Evolutionary conservation across 2,888 invertebrate genomes (phyloP).

Genomic region (Diadromus collaris): DNA sequence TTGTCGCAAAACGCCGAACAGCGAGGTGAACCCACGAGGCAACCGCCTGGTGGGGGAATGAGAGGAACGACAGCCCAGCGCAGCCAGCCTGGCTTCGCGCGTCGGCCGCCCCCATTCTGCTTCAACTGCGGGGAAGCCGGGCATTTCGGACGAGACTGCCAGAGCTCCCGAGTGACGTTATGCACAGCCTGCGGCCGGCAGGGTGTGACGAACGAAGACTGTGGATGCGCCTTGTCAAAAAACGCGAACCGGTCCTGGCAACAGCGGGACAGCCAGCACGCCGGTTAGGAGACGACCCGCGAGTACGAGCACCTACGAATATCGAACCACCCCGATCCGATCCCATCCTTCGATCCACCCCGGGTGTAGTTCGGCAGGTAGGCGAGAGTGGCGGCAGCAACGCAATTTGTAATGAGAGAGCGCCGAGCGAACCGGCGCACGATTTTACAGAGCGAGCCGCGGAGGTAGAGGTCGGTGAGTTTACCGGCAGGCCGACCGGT

Average conservation of each 20-base stretch:
- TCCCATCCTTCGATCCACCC: neutral
- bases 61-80: neutral
- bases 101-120: neutral
- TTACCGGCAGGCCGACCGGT: neutral
- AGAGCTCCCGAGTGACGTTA: neutral
- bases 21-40: no score
- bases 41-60: no score
- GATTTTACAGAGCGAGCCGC: neutral
- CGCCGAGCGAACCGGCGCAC: neutral
- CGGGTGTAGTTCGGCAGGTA: neutral
- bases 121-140: neutral
- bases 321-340: neutral
- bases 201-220: neutral
- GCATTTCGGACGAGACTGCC: neutral
- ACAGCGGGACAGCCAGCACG: slow-evolving; percentile 24
- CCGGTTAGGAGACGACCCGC: neutral
- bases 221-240: slow-evolving; percentile 14
- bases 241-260: slow-evolving; percentile 13
- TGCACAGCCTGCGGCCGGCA: neutral
- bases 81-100: neutral
- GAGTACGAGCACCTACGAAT: neutral
- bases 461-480: neutral
- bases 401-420: neutral
- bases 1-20: neutral
- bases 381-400: neutral